Evolutionary conservation across 2,888 invertebrate species (phyloP), one percentile per base, ranked within the genome.

Genomic region (Parthenolecanium corni): DNA sequence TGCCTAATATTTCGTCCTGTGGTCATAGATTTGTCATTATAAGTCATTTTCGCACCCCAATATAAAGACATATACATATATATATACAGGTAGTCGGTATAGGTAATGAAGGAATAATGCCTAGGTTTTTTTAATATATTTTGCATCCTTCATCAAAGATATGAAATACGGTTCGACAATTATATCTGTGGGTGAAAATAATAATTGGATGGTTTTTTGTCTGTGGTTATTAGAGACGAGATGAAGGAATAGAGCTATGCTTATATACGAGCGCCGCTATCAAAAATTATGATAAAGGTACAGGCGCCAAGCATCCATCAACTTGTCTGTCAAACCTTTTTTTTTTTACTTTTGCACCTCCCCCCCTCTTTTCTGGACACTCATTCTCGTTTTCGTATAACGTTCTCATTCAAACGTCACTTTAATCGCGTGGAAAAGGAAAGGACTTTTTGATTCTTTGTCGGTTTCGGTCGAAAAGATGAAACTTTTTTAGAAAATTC

Each of bases 261-360:
- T 20, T 58, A 20, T 25, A 31, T 51, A 51, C 61, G 61, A 61
- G 61, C 61, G 61, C 61, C 61, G 61, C 61, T 61, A 61, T 61
- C 47, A 61, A 49, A 57, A 61, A 61, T 51, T 61, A 61, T 61
- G 49, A 61, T 51, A 31, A 61, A 61, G 61, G 61, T 61, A 61
- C 49, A 61, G 61, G 61, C 61, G 61, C 61, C 61, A 51, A 61
- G 51, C 61, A 61, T 61, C 61, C 61, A 61, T 61, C 61, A 61
- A 61, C 38, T 61, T 61, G 61, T 61, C 61, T 61, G 61, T 61
- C 61, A 61, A 40, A 51, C 49, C 61, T 61, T 61, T 61, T 58
- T 57, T 25, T 61, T 46, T 44, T n/a, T n/a, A n/a, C n/a, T 61
- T 61, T 51, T 51, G 31, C 16, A 12, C n/a, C 38, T 61, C 31